Base-by-base conservation (phyloP, 92 coral and sea anemone species). In the Epizoanthus scotinus region DNA sequence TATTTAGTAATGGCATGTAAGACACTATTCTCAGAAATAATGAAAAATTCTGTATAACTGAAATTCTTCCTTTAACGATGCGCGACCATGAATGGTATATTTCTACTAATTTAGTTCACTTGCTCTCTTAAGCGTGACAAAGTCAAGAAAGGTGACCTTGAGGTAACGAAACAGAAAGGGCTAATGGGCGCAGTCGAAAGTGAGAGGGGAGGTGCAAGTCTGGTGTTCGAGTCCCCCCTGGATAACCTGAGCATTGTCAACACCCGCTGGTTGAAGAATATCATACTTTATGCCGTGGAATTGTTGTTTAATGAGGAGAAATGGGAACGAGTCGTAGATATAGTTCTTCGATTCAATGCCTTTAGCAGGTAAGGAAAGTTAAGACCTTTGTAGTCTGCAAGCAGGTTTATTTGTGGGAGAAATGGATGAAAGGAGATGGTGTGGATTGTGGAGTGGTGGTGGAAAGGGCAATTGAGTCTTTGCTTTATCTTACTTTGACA, bases 201-300 rank as follows among this genome's bases (percentile, higher is more conserved):
- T 42, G 98, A 95, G 89, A 93, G 83, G 81, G 99, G 99, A 52
- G 99, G 99, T 6, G 87, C 95, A 70, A 94, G 94, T 70, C 72
- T 95, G 72, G 54, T 89, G 53, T 95, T 95, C 73, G 99, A 95
- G 84, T 71, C 82, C 8, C 93, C 97, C 21, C 88, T 95, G 81
- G 98, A 95, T 81, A 88, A 93, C 60, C 90, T 87, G 4, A 87
- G 82, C 55, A 68, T 79, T 27, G 66, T 88, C 18, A 97, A 95
- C 72, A 86, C 90, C 5, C 98, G 94, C 67, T 95, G 99, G 99
- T 74, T 95, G 75, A 93, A 92, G 85, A 70, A 91, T 36, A 87
- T 91, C 54, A 87, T 93, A 14, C 72, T 93, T 77, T 89, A 89
- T 62, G 73, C 98, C 4, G 90, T 86, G 77, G 98, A 95, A 40